Conservation (phyloP, 2,888 invertebrate genomes). For the Norana najaformis region DNA sequence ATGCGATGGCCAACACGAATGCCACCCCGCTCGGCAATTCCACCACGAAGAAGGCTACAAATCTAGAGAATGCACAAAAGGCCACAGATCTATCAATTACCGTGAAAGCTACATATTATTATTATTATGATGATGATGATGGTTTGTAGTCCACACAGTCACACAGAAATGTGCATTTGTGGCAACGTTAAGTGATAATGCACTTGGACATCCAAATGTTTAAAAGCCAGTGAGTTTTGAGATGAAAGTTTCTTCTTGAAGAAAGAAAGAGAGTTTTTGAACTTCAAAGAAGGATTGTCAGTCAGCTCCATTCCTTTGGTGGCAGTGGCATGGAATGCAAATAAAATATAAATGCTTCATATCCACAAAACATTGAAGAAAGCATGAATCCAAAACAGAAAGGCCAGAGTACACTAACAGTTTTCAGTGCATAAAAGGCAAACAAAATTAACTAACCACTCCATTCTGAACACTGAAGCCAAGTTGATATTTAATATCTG, state of each 20-base stretch:
- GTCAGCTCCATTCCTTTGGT: background rate
- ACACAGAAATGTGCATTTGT: background rate
- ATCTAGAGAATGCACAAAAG: slow-evolving; percentile 71
- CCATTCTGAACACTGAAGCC: slow-evolving; percentile 99
- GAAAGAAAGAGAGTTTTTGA: too few relatives aligned
- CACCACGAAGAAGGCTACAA: slow-evolving; percentile 94
- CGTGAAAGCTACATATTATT: too few relatives aligned
- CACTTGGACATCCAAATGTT: too few relatives aligned
- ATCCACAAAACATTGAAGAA: too few relatives aligned
- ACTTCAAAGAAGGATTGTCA: background rate
- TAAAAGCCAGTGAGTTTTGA: too few relatives aligned
- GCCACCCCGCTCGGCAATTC: slow-evolving; percentile 97
- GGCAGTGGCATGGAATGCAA: background rate
- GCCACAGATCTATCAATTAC: background rate
- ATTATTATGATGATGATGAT: too few relatives aligned
- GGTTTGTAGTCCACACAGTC: too few relatives aligned
- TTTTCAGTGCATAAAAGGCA: background rate
- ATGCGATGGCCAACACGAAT: slow-evolving; percentile 98
- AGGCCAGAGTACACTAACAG: too few relatives aligned
- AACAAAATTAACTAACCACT: slow-evolving; percentile 72
- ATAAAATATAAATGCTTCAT: too few relatives aligned
- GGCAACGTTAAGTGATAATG: too few relatives aligned
- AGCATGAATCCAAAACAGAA: too few relatives aligned
- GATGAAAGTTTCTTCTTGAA: too few relatives aligned
- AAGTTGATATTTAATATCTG: slow-evolving; percentile 98